These are phyloP conservation scores for Nomada fucata DNA, from an alignment of 2,888 invertebrate species.

Conservation along the genomic window DNA sequence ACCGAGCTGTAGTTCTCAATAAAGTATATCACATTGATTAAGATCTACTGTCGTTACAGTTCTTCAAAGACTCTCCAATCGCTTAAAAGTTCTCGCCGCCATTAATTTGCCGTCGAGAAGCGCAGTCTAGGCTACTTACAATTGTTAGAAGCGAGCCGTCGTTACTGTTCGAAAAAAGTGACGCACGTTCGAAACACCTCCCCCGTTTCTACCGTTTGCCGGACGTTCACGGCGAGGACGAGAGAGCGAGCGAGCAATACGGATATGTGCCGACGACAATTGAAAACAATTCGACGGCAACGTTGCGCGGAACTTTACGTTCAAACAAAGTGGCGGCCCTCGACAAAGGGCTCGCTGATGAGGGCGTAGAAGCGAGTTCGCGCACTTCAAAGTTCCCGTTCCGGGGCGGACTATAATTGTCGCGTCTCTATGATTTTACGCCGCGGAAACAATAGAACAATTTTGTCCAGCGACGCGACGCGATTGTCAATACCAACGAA, in stretches of 20 bases:
- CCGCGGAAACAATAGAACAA: slow-evolving; percentile 44
- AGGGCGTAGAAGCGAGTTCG: slow-evolving; percentile 36
- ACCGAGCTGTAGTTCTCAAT: too few relatives aligned
- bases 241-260: not conserved
- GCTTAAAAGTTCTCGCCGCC: too few relatives aligned
- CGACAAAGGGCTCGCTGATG: slow-evolving; percentile 36
- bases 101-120: too few relatives aligned
- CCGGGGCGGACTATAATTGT: slow-evolving; percentile 47
- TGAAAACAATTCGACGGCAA: slow-evolving; percentile 36
- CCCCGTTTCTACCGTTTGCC: too few relatives aligned
- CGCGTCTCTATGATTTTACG: slow-evolving; percentile 42
- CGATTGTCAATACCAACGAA: not conserved
- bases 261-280: slow-evolving; percentile 34
- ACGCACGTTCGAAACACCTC: too few relatives aligned
- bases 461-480: not conserved
- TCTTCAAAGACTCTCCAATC: too few relatives aligned
- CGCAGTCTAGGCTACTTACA: too few relatives aligned
- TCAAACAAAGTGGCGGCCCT: slow-evolving; percentile 45
- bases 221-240: not conserved
- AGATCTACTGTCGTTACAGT: too few relatives aligned
- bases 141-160: too few relatives aligned
- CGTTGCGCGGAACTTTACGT: slow-evolving; percentile 22
- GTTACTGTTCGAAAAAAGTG: too few relatives aligned
- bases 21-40: too few relatives aligned
- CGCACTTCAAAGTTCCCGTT: slow-evolving; percentile 43